Base-by-base conservation (phyloP, 2,113 vertebrate species). In the Gavia stellata region DNA sequence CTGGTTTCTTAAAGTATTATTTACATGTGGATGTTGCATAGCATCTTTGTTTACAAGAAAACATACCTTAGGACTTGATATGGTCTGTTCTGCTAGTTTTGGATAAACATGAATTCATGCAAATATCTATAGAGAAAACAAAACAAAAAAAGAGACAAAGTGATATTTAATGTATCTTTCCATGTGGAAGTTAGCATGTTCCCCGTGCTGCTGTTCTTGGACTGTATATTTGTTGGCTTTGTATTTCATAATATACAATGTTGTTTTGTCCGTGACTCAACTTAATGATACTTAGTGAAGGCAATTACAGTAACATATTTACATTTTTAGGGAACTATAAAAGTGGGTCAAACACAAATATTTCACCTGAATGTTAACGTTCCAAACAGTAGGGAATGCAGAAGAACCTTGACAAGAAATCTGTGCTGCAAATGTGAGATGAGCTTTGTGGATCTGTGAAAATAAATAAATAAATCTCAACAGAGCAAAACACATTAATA, bases 401-500 rank as follows among this genome's bases (percentile, higher is more conserved):
- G 66, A 87, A 49, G 34, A 55, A 11, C 45, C 53, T 81, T 77
- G 28, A 88, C 34, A 80, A 78, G 66, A 80, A 85, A 82, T 78
- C 72, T 61, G 9, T 59, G 20, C 25, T 53, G 20, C n/a, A 91
- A 58, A 71, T 25, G 20, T 53, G 33, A 85, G n/a, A 82, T 56
- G 62, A 85, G 40, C 44, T 89, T 74, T 81, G 83, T 59, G 72
- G 50, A 49, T 74, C 40, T 20, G 6, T 75, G 53, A 82, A 91
- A 95, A 72, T 53, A 94, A 92, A 90, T 71, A 79, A 83, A 84
- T 85, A 86, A 77, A 75, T 72, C 14, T 56, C 7, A 52, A 49
- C 84, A 85, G 58, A 81, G 62, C 14, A 92, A 94, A 95, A 71
- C 45, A 67, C 4, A 66, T 96, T 85, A 97, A 91, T 94, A 95